Conservation (phyloP, 2,113 vertebrate species). For the Emydura subglobosa region DNA sequence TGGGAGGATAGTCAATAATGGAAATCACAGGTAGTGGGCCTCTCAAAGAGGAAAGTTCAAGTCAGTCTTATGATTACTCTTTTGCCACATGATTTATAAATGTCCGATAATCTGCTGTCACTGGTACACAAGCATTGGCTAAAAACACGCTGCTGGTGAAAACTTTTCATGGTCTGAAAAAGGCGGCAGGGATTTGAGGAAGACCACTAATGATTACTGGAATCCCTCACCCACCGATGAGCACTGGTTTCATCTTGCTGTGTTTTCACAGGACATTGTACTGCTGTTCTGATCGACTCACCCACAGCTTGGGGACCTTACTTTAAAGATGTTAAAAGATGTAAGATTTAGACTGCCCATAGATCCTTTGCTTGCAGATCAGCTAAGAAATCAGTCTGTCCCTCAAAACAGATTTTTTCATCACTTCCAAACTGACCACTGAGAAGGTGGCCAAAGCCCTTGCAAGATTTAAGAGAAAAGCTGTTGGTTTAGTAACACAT, state of each 20-base stretch:
- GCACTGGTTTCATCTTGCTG: background rate
- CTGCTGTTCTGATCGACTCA: no score
- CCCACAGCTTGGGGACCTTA: background rate
- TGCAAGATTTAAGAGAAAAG: background rate
- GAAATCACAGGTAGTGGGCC: background rate
- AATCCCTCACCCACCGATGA: background rate
- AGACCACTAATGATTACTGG: no score
- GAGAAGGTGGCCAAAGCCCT: background rate
- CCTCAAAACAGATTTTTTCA: background rate
- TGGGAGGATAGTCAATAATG: constrained; percentile 6
- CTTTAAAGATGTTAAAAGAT: background rate
- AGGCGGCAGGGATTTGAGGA: background rate
- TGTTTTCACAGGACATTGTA: background rate
- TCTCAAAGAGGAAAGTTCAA: background rate
- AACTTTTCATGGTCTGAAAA: background rate
- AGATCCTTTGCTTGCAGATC: background rate
- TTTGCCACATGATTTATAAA: background rate
- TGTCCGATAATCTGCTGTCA: background rate
- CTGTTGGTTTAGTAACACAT: background rate
- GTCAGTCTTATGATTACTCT: constrained; percentile 6
- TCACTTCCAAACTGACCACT: background rate
- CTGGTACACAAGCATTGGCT: background rate
- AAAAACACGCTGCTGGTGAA: background rate
- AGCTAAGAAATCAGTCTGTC: background rate
- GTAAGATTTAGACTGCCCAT: background rate